phyloP scores from a whole-genome alignment of 2,113 vertebrate species.

The Oophaga pumilio region DNA sequence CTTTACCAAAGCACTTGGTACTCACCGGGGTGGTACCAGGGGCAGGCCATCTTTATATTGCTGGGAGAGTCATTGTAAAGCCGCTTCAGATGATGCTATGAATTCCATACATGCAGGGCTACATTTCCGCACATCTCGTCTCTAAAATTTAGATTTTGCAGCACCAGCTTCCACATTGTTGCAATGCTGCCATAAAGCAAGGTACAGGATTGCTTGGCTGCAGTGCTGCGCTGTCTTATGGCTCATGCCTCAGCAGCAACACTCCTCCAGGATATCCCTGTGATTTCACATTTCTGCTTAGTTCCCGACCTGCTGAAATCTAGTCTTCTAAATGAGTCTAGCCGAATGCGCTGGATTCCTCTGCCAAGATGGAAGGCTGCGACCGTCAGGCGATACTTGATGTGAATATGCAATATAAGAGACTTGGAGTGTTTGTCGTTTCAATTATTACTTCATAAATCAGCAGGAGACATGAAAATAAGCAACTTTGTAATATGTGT shows the following conservation, averaged over 20 bases:
- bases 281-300: neutral
- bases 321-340: neutral
- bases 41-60: neutral
- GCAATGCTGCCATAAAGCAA: neutral
- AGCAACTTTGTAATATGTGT: no score
- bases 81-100: neutral
- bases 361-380: neutral
- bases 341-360: neutral
- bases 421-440: neutral
- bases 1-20: neutral
- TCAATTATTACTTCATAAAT: no score
- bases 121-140: neutral
- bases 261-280: neutral
- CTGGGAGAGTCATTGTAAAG: neutral
- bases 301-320: neutral
- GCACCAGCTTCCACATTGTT: neutral
- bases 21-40: neutral
- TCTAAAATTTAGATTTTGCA: neutral
- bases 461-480: no score
- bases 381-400: neutral
- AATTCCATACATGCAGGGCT: neutral
- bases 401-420: conserved; percentile 31
- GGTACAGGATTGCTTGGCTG: neutral
- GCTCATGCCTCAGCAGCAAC: no score
- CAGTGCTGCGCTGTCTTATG: neutral